Evolutionary conservation across 2,888 invertebrate species (phyloP).

Genomic region (Dicycla oo): DNA sequence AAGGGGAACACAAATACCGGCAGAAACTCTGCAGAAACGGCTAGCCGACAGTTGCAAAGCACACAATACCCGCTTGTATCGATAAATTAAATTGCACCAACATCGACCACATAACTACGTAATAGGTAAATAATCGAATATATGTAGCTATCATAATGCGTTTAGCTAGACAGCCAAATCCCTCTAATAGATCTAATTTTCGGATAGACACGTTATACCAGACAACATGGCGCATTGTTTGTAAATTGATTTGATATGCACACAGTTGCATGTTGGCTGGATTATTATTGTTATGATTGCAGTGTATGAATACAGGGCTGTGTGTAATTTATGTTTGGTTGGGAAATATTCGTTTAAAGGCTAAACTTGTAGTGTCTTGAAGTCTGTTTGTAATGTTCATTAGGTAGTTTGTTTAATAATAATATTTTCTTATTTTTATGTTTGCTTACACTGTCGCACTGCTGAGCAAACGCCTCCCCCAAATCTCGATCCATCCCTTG

Average conservation of each 20-base stretch:
- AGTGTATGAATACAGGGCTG: constrained; percentile 18
- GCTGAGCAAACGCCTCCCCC: too few species aligned
- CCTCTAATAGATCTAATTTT: constrained; percentile 78
- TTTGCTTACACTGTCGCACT: too few species aligned
- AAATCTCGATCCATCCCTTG: too few species aligned
- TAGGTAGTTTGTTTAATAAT: too few species aligned
- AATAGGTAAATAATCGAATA: constrained; percentile 84
- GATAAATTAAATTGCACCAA: constrained; percentile 86
- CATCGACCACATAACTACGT: constrained; percentile 65
- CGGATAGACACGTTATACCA: constrained; percentile 69
- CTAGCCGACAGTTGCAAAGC: constrained; percentile 54
- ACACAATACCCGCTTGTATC: constrained; percentile 69
- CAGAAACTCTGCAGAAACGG: constrained; percentile 63
- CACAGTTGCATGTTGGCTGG: constrained; percentile 50
- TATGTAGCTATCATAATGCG: constrained; percentile 67
- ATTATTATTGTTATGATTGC: constrained; percentile 56
- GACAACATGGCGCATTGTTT: constrained; percentile 58
- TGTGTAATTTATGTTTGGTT: constrained; percentile 25
- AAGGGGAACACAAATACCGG: constrained; percentile 75
- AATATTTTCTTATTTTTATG: too few species aligned
- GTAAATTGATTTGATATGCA: constrained; percentile 64
- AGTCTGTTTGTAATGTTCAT: neutral
- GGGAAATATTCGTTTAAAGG: neutral
- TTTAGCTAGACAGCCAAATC: constrained; percentile 61
- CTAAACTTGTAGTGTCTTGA: neutral